Evolutionary conservation across 2,113 vertebrate genomes (phyloP).

Genomic region (Dasyornis broadbenti): DNA sequence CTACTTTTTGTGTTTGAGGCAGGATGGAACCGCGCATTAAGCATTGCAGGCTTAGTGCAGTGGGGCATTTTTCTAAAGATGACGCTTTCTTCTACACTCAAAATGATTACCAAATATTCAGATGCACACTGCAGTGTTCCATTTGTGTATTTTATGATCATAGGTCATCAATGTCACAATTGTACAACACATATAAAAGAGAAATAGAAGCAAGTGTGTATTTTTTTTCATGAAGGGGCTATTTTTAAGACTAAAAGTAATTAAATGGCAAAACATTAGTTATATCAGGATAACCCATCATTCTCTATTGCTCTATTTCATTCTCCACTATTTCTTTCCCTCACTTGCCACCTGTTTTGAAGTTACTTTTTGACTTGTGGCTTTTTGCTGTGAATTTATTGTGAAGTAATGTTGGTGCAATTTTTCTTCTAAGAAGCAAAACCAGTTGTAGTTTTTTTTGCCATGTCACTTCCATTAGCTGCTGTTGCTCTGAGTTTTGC

Average conservation of each 20-base stretch:
- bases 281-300: background rate
- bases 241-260: background rate
- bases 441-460: background rate
- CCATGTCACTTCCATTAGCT: background rate
- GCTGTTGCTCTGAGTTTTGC: background rate
- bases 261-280: background rate
- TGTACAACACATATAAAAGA: background rate
- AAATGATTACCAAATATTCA: background rate
- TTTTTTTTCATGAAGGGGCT: background rate
- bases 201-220: background rate
- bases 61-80: background rate
- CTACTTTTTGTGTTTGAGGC: background rate
- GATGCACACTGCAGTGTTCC: background rate
- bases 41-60: background rate
- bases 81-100: background rate
- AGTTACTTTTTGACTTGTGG: background rate
- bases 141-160: background rate
- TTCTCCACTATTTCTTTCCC: background rate
- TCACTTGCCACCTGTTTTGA: background rate
- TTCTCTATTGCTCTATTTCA: background rate
- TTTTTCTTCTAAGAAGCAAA: background rate
- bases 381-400: background rate
- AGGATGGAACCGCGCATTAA: background rate
- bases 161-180: background rate
- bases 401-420: background rate